Conservation (phyloP, 2,113 vertebrate genomes). For the Forbesichthys papilliferus region DNA sequence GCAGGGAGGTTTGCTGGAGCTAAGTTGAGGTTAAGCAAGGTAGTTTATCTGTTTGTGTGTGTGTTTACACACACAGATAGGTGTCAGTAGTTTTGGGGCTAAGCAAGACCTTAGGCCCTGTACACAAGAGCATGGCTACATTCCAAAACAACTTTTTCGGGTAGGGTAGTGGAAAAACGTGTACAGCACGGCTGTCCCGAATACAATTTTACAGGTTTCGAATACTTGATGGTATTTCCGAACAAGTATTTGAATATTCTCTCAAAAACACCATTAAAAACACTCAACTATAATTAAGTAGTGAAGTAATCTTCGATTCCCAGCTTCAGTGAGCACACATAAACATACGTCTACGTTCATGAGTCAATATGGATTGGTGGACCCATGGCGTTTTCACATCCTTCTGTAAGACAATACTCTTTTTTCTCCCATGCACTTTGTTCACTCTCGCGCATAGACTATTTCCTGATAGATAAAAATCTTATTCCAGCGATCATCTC, state of each 20-base stretch:
- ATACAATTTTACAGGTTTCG: no score
- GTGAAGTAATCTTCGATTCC: no score
- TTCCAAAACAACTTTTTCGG: no score
- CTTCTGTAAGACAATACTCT: background rate
- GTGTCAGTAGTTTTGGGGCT: slow-evolving; percentile 63
- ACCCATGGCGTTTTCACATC: background rate
- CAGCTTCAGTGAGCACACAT: no score
- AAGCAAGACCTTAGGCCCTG: slow-evolving; percentile 44
- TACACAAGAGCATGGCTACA: no score
- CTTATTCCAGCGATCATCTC: background rate
- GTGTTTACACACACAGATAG: slow-evolving; percentile 73
- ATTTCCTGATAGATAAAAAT: background rate
- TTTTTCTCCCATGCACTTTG: background rate
- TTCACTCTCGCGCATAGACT: background rate
- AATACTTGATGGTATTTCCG: no score
- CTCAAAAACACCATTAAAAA: no score
- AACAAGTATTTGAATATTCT: no score
- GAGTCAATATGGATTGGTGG: background rate
- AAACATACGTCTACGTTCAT: no score
- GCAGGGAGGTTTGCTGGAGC: slow-evolving; percentile 7
- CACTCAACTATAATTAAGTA: no score
- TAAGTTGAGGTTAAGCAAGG: slow-evolving; percentile 70
- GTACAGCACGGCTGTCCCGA: no score
- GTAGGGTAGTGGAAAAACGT: no score
- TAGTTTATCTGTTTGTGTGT: slow-evolving; percentile 57